Evolutionary conservation across 2,888 invertebrate species (phyloP).

Genomic region (Dicyrtoma fusca): DNA sequence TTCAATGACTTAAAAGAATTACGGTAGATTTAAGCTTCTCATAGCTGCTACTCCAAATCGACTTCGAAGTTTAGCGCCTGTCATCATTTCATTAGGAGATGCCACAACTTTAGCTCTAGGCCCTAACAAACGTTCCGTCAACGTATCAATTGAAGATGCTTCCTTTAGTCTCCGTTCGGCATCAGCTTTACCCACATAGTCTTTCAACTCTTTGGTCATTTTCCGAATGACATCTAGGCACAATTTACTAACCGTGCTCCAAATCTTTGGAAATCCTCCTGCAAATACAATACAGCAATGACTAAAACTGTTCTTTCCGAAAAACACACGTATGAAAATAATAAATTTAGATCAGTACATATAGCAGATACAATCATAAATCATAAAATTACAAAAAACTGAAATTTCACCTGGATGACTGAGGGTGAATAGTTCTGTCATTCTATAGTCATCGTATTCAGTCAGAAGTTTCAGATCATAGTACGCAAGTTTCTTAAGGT

Average conservation of each 20-base stretch:
- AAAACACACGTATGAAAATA: background rate
- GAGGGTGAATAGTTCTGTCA: constrained; percentile 21
- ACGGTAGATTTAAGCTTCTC: constrained; percentile 27
- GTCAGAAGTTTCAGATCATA: constrained; percentile 35
- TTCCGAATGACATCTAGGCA: constrained; percentile 26
- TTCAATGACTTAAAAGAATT: too few relatives aligned
- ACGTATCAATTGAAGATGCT: constrained; percentile 1
- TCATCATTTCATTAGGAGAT: constrained; percentile 5
- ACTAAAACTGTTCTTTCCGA: background rate
- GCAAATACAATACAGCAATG: background rate
- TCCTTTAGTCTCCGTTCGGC: constrained; percentile 8
- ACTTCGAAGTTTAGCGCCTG: constrained; percentile 7
- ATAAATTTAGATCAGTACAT: background rate
- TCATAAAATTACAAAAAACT: too few relatives aligned
- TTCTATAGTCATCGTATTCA: constrained; percentile 28
- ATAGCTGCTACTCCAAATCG: constrained; percentile 22
- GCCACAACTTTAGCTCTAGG: constrained; percentile 27
- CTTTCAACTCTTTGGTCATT: constrained; percentile 21
- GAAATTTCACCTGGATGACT: constrained; percentile 41
- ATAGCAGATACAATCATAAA: background rate
- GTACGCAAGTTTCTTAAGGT: constrained; percentile 29
- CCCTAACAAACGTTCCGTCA: background rate
- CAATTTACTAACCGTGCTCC: constrained; percentile 23
- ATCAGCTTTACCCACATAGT: constrained; percentile 20
- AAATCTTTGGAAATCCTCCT: constrained; percentile 37